These are phyloP conservation scores for Sisyra nigra DNA, from an alignment of 2,888 invertebrate genomes.

Conservation along the genomic window DNA sequence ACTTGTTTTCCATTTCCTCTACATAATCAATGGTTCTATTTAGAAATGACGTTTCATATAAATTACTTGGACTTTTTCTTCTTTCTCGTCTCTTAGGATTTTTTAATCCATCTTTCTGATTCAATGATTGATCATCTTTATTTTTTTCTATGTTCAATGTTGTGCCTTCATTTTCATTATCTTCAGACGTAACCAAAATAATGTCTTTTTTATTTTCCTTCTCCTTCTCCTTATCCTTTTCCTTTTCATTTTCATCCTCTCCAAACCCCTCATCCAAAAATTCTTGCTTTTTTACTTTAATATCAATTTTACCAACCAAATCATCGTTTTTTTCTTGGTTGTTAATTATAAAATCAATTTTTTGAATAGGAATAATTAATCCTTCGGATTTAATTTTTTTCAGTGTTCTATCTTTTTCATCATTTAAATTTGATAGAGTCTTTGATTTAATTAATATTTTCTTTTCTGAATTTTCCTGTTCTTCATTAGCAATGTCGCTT, in stretches of 20 bases:
- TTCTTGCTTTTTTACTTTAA: too few relatives aligned
- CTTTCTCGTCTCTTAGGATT: too few relatives aligned
- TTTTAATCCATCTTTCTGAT: too few relatives aligned
- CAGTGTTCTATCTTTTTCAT: conserved; percentile 11
- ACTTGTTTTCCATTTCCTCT: too few relatives aligned
- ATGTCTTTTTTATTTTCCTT: not conserved
- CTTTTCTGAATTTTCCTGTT: not conserved
- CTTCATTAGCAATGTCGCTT: conserved; percentile 2
- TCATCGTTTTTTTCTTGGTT: not conserved
- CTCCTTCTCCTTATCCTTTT: not conserved
- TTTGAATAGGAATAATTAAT: conserved; percentile 2
- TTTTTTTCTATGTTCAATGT: too few relatives aligned
- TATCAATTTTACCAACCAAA: not conserved
- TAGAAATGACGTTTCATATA: too few relatives aligned
- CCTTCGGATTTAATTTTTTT: conserved; percentile 12
- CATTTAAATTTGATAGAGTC: conserved; percentile 8
- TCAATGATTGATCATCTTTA: too few relatives aligned
- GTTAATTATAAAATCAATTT: too few relatives aligned
- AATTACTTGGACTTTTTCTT: too few relatives aligned
- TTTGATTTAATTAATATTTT: conserved; percentile 8
- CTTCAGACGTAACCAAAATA: not conserved
- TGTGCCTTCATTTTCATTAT: conserved; percentile 1
- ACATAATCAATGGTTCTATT: too few relatives aligned
- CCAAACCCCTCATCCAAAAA: too few relatives aligned
- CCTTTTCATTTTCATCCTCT: not conserved